A percentile compares a stretch with the other conserved stretches of the same genome.
These are phyloP conservation scores for Callionymus lyra DNA, from an alignment of 2,113 vertebrate species.

Conservation along the genomic window DNA sequence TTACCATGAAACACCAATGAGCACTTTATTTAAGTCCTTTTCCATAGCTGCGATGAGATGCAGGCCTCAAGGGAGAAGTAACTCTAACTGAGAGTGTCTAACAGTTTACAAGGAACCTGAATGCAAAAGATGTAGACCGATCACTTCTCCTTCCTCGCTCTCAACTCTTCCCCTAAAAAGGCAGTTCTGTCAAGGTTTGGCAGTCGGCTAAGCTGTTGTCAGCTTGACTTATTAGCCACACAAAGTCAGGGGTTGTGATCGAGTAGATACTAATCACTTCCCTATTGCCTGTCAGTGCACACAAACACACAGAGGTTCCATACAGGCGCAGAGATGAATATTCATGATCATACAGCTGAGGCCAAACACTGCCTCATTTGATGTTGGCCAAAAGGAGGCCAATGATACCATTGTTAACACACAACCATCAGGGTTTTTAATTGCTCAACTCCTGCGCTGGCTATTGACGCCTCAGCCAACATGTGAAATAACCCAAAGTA, in stretches of 20 bases:
- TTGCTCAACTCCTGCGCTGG: conserved; percentile 37
- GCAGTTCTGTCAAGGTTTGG: conserved; percentile 20
- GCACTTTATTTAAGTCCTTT: conserved; percentile 42
- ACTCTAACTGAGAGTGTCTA: background rate
- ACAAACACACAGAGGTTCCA: conserved; percentile 29
- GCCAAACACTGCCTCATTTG: conserved; percentile 53
- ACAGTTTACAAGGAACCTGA: no score
- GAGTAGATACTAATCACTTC: conserved; percentile 42
- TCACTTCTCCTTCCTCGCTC: background rate
- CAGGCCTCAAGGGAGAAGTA: conserved; percentile 27
- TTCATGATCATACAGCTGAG: conserved; percentile 53
- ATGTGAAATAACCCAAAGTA: conserved; percentile 15
- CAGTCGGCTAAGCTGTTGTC: conserved; percentile 34
- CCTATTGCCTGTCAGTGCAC: conserved; percentile 34
- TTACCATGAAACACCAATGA: conserved; percentile 60
- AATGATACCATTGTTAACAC: conserved; percentile 48
- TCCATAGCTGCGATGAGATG: conserved; percentile 30
- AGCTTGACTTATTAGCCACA: conserved; percentile 42
- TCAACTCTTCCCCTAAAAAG: background rate
- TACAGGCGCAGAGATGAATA: conserved; percentile 43
- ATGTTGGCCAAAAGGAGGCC: conserved; percentile 40
- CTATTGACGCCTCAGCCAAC: conserved; percentile 41
- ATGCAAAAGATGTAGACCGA: no score
- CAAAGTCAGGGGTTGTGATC: conserved; percentile 42
- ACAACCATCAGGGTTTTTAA: conserved; percentile 40